Evolutionary conservation across 2,797 vertebrate species (phyloP), one percentile per base, ranked within the genome.

Genomic region (Lacerta viridis): DNA sequence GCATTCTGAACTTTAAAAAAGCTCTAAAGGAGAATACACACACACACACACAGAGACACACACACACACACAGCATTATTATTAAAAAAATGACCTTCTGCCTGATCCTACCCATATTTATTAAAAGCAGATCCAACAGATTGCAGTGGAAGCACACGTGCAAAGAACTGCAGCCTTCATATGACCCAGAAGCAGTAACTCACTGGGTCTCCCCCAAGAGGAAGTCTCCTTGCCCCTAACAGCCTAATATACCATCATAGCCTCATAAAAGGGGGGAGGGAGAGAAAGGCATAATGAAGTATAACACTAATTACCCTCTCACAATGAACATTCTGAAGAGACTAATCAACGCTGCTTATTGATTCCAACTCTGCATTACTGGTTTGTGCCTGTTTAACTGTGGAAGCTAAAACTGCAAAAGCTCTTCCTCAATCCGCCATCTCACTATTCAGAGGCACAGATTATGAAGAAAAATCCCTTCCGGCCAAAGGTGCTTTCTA

Each of bases 401-500:
- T 8, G 13, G 50, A 75, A 85, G 29, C 76, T 84, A 87, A 89
- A 77, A 41, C 29, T 66, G 55, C 25, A 15, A 83, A 78, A 80
- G 33, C 55, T 50, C 85, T 84, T 72, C 64, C 89, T 81, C 15
- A 46, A 59, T 64, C 76, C 80, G 66, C 72, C 84, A 25, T 43
- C 66, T 92, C 87, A 41, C 86, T 81, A 39, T 82, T 92, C 39
- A 50, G 80, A 61, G 85, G 33, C 84, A 76, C 23, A 75, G 69
- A 87, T 87, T 68, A 85, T 11, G 69, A 68, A 88, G 29, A 41
- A 79, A 85, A 86, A 43, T 39, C 8, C n/a, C 3, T 50, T 27
- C 10, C 5, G 5, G 69, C 4, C 18, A 59, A 81, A 17, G 64
- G 3, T 27, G 80, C 76, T 92, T 89, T 71, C 79, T 69, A 90